phyloP scores from a whole-genome alignment of 2,888 invertebrate species.

The Flexamia atlantica region DNA sequence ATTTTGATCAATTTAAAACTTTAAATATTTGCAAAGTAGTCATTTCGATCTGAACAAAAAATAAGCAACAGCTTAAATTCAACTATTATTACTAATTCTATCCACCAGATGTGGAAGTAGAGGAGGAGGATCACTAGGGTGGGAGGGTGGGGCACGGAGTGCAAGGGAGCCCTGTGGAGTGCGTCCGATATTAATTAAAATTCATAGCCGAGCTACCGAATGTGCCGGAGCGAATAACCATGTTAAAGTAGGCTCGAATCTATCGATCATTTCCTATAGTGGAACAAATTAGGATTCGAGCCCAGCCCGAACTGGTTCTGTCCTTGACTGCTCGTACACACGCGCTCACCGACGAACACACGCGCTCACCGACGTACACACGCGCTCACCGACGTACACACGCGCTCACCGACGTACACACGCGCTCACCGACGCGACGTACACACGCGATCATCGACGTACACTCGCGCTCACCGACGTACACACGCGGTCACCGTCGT shows the following conservation, averaged over 20 bases:
- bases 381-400: too few relatives aligned
- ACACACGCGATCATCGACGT: background rate
- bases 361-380: background rate
- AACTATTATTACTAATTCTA: too few relatives aligned
- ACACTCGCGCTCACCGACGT: background rate
- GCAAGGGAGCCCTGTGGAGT: background rate
- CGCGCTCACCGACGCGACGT: background rate
- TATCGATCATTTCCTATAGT: slow-evolving; percentile 50
- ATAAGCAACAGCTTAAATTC: too few relatives aligned
- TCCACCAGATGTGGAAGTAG: too few relatives aligned
- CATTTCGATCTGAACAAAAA: too few relatives aligned
- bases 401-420: too few relatives aligned
- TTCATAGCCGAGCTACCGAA: slow-evolving; percentile 38
- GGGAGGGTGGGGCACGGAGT: background rate
- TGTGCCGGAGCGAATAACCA: slow-evolving; percentile 45
- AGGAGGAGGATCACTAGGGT: too few relatives aligned
- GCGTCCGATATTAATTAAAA: slow-evolving; percentile 22
- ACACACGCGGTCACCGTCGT: background rate
- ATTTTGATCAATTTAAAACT: too few relatives aligned
- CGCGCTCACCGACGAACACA: background rate
- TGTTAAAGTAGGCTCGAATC: slow-evolving; percentile 23
- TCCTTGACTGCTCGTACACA: slow-evolving; percentile 13
- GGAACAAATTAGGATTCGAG: slow-evolving; percentile 46
- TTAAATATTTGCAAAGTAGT: too few relatives aligned
- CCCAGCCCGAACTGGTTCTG: slow-evolving; percentile 19